Evolutionary conservation across 1,140 invertebrate species (phyloP), one percentile per base, ranked within the genome.

Genomic region (Capitella teleta): DNA sequence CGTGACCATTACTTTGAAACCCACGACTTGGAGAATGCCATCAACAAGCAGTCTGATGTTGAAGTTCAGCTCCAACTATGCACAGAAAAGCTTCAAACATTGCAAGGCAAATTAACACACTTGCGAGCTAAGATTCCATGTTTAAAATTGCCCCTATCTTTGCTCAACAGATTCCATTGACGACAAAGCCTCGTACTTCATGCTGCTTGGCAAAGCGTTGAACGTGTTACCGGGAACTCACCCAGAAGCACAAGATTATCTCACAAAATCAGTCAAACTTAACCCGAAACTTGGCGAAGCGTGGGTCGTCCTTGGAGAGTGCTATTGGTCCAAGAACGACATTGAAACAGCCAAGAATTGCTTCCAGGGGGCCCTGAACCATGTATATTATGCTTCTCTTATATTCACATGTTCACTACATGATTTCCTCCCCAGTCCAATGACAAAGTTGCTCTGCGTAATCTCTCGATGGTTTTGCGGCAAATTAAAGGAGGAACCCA

Each of bases 241-340:
- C 58, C 68, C 77, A 26, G 76, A 82, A 59, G 83, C 85, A 0
- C 80, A 83, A 53, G 81, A 85, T 57, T 73, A 79, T 25, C 69
- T 91, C 19, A 84, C 83, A 25, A 86, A 86, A 73, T 82, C 86
- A 40, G 82, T 90, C 1, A 91, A 91, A 73, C 71, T 91, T 16
- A 82, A 89, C 64, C 86, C 86, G 12, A 83, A 82, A 56, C 72
- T 84, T 47, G 77, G 85, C 1, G 82, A 86, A 51, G 87, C 86
- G 4, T 92, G 87, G 87, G 90, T 90, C 65, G 82, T 89, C 64
- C 74, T 93, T 8, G 88, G 87, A 5, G 86, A 89, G 68, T 87
- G 84, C 67, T 88, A 87, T 68, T 90, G 85, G 82, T 90, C 90
- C 67, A 85, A 85, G 67, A 79, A 82, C 60, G 84, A 89, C 63